Base-by-base conservation (phyloP, 2,888 invertebrate species). In the Thecophora atra region DNA sequence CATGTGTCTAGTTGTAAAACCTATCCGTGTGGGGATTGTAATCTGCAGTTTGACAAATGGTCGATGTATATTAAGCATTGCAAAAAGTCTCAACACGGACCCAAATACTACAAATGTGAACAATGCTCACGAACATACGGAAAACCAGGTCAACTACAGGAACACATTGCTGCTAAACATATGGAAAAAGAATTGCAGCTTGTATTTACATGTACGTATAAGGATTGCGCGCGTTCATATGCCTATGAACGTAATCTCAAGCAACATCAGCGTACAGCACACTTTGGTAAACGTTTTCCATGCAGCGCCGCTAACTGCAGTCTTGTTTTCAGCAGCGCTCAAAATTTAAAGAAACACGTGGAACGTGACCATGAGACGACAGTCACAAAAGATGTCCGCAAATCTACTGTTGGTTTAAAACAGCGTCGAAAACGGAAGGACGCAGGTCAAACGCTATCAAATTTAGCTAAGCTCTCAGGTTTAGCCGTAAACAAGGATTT, bases 181-280 rank as follows among this genome's bases (percentile, higher is more conserved):
- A 62, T 74, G 3, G 75, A 73, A 1, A 72, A 72, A 0, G 76
- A 80, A 8, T 74, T 76, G 28, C 24, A 78, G 7, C 19, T 72
- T 1, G 69, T 78, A 7, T 81, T 83, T 30, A 52, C 79, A 30
- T 88, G 88, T 21, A 78, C 82, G 0, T 80, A 84, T 51, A 81
- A 85, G 1, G 81, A 80, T 1, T 89, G 88, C 76, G 69, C 77
- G 1, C 81, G 89, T 64, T 81, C 83, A 71, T 91, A 90, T 80
- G 84, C 87, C 6, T 88, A 88, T 74, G 88, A 88, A 76, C 87
- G 86, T 56, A 91, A 90, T 84, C 84, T 91, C 24, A 87, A 85
- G 2, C 87, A 88, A 70, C 91, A 91, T 76, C 86, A 90, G 71
- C 77, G 85, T 71, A 83, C 84, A 2, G 87, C 85, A 47, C 91